Evolutionary conservation across 2,113 vertebrate species (phyloP).

Genomic region (Cyanoderma ruficeps): DNA sequence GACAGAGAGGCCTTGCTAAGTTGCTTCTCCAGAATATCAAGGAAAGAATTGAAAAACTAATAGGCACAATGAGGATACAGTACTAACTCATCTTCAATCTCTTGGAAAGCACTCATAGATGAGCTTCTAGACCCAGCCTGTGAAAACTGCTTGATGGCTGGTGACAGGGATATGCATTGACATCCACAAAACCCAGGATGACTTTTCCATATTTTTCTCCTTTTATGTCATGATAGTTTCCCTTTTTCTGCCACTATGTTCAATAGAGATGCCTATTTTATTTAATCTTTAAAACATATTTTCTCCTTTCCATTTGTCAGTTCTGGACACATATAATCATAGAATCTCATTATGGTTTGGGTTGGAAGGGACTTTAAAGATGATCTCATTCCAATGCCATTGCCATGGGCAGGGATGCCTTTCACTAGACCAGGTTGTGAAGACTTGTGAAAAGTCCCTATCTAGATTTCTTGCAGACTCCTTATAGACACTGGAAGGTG

Average conservation of each 20-base stretch:
- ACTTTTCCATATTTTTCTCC: background rate
- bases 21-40: constrained; percentile 18
- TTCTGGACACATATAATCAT: background rate
- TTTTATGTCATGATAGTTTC: background rate
- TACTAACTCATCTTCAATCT: background rate
- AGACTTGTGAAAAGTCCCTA: background rate
- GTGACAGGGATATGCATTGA: background rate
- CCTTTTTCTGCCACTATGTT: background rate
- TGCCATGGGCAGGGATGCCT: background rate
- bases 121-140: background rate
- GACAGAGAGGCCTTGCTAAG: background rate
- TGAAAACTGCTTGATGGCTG: background rate
- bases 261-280: background rate
- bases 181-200: background rate
- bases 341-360: background rate
- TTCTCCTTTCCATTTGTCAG: background rate
- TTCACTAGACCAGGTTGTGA: background rate
- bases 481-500: background rate
- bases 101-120: background rate
- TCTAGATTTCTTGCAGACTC: background rate
- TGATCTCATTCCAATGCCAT: rapidly evolving
- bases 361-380: background rate
- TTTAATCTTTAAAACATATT: background rate
- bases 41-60: background rate
- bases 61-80: background rate